A percentile compares a stretch with the other conserved stretches of the same genome.
Conservation (phyloP, 1,140 invertebrate genomes). For the Pantala flavescens region DNA sequence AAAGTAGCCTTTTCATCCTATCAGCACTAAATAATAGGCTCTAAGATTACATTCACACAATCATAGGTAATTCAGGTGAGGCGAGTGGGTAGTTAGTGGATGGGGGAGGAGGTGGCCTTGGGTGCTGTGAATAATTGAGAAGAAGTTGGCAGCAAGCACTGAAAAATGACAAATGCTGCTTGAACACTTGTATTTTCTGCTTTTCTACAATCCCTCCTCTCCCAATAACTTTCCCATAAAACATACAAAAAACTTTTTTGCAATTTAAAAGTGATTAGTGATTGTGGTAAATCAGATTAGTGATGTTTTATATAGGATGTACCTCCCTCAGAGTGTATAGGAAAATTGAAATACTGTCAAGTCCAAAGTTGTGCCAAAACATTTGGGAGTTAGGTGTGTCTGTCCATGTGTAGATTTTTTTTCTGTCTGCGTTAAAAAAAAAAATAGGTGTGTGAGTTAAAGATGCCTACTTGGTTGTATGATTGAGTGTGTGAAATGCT, state of each 20-base stretch:
- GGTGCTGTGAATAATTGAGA: not conserved
- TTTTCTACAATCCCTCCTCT: not conserved
- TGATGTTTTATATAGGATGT: not conserved
- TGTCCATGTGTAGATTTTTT: not conserved
- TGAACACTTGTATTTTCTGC: not conserved
- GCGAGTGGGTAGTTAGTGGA: not conserved
- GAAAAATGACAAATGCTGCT: not conserved
- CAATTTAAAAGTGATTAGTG: not conserved
- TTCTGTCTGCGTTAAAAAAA: not conserved
- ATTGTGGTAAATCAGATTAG: not conserved
- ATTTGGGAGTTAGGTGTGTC: not conserved
- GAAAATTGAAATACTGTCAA: not conserved
- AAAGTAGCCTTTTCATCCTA: not conserved
- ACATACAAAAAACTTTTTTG: not conserved
- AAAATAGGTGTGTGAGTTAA: not conserved
- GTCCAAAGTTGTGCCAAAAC: constrained; percentile 8
- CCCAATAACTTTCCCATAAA: not conserved
- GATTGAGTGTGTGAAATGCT: not conserved
- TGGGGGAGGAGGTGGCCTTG: not conserved
- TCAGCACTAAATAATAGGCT: not conserved
- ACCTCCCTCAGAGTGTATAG: not conserved
- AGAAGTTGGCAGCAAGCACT: not conserved
- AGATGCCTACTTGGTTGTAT: not conserved
- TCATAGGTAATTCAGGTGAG: not conserved
- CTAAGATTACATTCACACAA: not conserved